Evolutionary conservation across 2,113 vertebrate species (phyloP), one percentile per base, ranked within the genome.

Genomic region (Callaeas wilsoni): DNA sequence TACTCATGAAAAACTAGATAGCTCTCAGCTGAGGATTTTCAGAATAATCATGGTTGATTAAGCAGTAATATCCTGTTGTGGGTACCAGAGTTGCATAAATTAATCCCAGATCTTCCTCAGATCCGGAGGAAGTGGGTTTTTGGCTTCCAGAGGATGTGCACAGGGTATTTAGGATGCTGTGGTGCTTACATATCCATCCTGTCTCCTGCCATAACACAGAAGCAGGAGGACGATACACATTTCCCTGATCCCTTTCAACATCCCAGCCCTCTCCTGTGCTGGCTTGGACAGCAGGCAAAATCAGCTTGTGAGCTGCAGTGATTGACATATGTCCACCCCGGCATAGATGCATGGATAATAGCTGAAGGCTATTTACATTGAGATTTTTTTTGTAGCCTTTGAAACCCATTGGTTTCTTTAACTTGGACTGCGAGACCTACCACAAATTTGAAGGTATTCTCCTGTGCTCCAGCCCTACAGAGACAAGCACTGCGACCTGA

Each of bases 151-250:
- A 75, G 39, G 33, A 55, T 8, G 5, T 63, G 20, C 13, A n/a
- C 10, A 35, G 39, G n/a, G 27, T 68, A 63, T 67, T 79, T 83
- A 63, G 29, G 42, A 55, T 71, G 42, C 30, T 73, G 33, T 46
- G 0, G 0, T 7, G 2, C 50, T 49, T 50, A 17, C 12, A 21
- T 30, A 33, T 13, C 21, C 23, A 35, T 52, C 23, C 11, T 60
- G 7, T 70, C 41, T 82, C 21, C 59, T 65, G n/a, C 12, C 25
- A n/a, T 65, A n/a, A 74, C 14, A 3, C 10, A 78, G 18, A 11
- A 33, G 8, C 14, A 39, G 57, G 33, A 81, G 13, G 33, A 60
- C 25, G 18, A 13, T 32, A 69, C 17, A 4, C 3, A 15, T 37
- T 73, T 79, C 25, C 35, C 41, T 88, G 50, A n/a, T 75, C 13